A percentile compares a stretch with the other conserved stretches of the same genome.
phyloP scores from a whole-genome alignment of 2,888 invertebrate genomes.

The Zelleria hepariella region DNA sequence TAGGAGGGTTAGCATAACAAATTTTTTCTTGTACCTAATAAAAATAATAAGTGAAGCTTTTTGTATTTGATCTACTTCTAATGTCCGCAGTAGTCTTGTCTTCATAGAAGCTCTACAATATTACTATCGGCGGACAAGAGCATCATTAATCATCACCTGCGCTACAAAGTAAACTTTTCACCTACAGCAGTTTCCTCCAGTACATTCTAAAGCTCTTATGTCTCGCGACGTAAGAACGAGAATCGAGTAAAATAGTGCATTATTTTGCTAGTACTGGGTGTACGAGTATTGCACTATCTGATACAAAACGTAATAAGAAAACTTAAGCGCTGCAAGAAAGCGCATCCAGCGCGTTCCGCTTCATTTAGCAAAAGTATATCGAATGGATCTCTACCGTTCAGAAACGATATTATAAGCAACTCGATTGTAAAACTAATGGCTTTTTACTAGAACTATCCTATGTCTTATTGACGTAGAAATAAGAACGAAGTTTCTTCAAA shows the following conservation, averaged over 20 bases:
- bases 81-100: neutral
- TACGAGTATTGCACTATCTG: constrained; percentile 14
- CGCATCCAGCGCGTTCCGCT: constrained; percentile 46
- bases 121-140: neutral
- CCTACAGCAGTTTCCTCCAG: neutral
- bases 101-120: neutral
- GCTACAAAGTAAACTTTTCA: neutral
- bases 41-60: too few relatives aligned
- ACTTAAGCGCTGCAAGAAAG: constrained; percentile 33
- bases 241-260: neutral
- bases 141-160: neutral
- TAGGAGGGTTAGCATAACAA: too few relatives aligned
- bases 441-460: too few relatives aligned
- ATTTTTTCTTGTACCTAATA: too few relatives aligned
- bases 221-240: neutral
- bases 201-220: neutral
- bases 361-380: constrained; percentile 69
- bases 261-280: neutral
- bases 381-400: constrained; percentile 50
- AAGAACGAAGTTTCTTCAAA: neutral
- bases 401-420: constrained; percentile 45
- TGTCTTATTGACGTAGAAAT: neutral
- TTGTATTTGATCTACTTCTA: neutral
- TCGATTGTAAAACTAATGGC: constrained; percentile 27
- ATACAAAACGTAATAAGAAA: constrained; percentile 37